Percentiles rank a stretch among this genome's conserved stretches.
Conservation (phyloP, 2,888 invertebrate species). For the Rotaria macrura region DNA sequence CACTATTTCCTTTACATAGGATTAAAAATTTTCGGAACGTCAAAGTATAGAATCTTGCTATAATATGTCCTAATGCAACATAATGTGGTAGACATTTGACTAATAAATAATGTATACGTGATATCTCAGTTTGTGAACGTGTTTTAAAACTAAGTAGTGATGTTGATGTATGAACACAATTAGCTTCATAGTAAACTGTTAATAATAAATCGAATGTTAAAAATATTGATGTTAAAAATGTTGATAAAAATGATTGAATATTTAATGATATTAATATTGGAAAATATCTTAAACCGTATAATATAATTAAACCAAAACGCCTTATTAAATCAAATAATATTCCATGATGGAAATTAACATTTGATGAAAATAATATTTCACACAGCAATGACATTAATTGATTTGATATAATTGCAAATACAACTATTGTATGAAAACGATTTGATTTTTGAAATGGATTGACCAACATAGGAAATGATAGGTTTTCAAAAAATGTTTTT, state of each 20-base stretch:
- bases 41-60: not conserved
- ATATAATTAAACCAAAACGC: not conserved
- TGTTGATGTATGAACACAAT: not conserved
- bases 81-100: not conserved
- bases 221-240: conserved; percentile 11
- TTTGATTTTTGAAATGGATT: conserved; percentile 16
- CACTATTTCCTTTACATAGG: not conserved
- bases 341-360: not conserved
- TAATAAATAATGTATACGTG: not conserved
- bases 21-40: not conserved
- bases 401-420: not conserved
- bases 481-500: not conserved
- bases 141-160: not conserved
- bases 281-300: conserved; percentile 1
- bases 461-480: not conserved
- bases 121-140: not conserved
- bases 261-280: conserved; percentile 10
- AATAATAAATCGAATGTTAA: not conserved
- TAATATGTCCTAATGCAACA: not conserved
- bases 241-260: not conserved
- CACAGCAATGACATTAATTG: not conserved
- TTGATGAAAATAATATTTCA: conserved; percentile 1
- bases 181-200: conserved; percentile 4
- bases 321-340: conserved; percentile 10
- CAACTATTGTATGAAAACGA: not conserved